Base-by-base conservation (phyloP, 2,888 invertebrate species). In the Polydrusus cervinus region DNA sequence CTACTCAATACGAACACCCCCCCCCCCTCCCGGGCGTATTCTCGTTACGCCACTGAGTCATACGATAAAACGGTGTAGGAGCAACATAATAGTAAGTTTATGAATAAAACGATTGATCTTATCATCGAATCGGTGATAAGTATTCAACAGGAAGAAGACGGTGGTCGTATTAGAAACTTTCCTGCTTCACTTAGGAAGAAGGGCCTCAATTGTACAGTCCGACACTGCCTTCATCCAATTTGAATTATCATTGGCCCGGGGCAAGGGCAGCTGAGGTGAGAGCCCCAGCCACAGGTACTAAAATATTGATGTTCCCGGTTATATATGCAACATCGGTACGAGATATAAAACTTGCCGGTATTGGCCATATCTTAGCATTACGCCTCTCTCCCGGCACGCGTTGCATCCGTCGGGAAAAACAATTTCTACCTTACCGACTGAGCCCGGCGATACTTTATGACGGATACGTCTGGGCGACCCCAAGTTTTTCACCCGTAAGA, bases 331-430 rank as follows among this genome's bases (percentile, higher is more conserved):
- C 87, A 87, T 86, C 86, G 86, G 87, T 87, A 86, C 84, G 82
- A 86, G 87, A 85, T 86, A 87, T 87, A 87, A 87, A 87, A 87
- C 87, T 86, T 84, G 85, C 85, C 84, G 85, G 85, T 86, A 87
- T 87, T 86, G 87, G 87, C 87, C 87, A 87, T 87, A 87, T 87
- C 87, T 87, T 87, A 87, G 86, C 86, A 86, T 87, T 87, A 87
- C 87, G 82, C 79, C 78, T 79, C 79, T 82, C 83, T 80, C 81
- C 81, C 81, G 84, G 84, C 84, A 83, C 82, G 82, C 85, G 83
- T 83, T 81, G 79, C 82, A 83, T 85, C 84, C 85, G 83, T 83
- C 83, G 85, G 86, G 87, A 85, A 85, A 86, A 87, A 86, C 87
- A 86, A 87, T 86, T 87, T 87, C 84, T 84, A 82, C 82, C 74